Evolutionary conservation across 1,140 invertebrate species (phyloP).

Genomic region (Cyrtorhinus lividipennis): DNA sequence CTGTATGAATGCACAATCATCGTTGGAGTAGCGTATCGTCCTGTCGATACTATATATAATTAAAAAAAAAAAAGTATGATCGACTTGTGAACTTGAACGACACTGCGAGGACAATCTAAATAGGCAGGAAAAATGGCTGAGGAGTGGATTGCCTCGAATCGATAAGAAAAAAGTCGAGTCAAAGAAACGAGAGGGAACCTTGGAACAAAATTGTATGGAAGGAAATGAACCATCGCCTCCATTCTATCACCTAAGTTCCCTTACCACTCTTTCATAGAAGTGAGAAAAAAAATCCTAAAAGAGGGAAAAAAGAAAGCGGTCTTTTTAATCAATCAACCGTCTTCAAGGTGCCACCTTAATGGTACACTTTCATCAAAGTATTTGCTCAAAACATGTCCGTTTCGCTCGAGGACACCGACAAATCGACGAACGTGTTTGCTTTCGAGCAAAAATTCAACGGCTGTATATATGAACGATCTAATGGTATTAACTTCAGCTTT

Average conservation of each 20-base stretch:
- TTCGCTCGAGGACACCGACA: background rate
- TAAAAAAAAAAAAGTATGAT: too few relatives aligned
- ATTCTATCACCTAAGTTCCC: background rate
- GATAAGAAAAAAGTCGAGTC: too few relatives aligned
- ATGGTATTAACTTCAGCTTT: too few relatives aligned
- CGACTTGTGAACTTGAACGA: too few relatives aligned
- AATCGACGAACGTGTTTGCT: background rate
- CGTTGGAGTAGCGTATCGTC: too few relatives aligned
- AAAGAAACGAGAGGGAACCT: too few relatives aligned
- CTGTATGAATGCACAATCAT: too few relatives aligned
- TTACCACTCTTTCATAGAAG: background rate
- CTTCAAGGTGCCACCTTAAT: conserved; percentile 3
- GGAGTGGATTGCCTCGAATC: too few relatives aligned
- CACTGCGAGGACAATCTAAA: too few relatives aligned
- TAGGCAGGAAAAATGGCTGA: too few relatives aligned
- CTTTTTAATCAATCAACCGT: conserved; percentile 1
- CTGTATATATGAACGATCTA: too few relatives aligned
- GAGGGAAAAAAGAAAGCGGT: background rate
- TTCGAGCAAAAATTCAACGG: background rate
- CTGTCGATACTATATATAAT: too few relatives aligned
- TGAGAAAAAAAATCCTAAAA: background rate
- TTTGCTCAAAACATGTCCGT: conserved; percentile 9
- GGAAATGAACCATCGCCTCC: conserved; percentile 10
- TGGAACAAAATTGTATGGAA: conserved; percentile 11
- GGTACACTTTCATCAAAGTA: conserved; percentile 15